Conservation (phyloP, 2,113 vertebrate species). For the Lepidothrix coronata region DNA sequence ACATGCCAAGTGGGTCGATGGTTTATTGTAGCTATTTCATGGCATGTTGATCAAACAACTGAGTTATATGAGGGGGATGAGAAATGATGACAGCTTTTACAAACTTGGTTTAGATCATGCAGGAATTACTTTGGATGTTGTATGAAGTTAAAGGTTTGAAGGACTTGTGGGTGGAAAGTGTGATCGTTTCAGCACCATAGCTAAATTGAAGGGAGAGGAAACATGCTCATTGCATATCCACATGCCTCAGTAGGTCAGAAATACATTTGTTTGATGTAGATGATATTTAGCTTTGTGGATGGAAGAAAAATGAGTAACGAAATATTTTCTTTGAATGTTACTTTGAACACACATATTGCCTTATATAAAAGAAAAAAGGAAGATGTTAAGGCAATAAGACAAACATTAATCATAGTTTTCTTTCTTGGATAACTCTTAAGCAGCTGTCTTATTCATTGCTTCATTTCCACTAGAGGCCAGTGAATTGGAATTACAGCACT, state of each 20-base stretch:
- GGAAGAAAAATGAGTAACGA: neutral
- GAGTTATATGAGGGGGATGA: neutral
- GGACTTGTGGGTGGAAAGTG: neutral
- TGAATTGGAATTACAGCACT: slow-evolving; percentile 10
- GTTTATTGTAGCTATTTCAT: neutral
- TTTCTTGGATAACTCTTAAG: slow-evolving; percentile 12
- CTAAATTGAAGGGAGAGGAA: neutral
- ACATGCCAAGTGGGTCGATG: accelerated
- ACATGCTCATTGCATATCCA: neutral
- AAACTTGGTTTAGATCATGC: neutral
- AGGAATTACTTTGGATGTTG: neutral
- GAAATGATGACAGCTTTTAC: neutral
- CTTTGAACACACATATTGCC: accelerated
- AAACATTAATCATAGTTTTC: slow-evolving; percentile 19
- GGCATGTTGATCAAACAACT: neutral
- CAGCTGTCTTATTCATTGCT: slow-evolving; percentile 48
- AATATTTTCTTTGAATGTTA: neutral
- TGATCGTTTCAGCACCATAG: neutral
- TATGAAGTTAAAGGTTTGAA: neutral
- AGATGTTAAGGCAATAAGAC: neutral
- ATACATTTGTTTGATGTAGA: neutral
- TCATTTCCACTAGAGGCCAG: slow-evolving; percentile 5
- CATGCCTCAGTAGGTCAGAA: neutral
- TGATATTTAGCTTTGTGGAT: neutral
- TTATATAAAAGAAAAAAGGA: neutral